Conservation (phyloP, 2,797 vertebrate genomes). For the Macropodus opercularis region DNA sequence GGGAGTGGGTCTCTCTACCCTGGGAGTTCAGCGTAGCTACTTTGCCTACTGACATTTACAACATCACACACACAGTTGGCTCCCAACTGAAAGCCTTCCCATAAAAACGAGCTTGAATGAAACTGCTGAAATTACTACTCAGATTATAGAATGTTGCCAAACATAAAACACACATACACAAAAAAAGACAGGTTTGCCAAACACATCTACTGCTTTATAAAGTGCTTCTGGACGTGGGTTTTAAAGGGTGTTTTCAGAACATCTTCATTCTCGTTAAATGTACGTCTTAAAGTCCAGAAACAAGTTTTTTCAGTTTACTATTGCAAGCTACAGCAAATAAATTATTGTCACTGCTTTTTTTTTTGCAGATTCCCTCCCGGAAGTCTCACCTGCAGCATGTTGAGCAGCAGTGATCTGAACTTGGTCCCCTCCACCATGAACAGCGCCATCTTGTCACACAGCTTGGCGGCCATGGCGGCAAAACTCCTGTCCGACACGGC, state of each 20-base stretch:
- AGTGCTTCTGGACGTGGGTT: neutral
- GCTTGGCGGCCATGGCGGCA: conserved; percentile 91
- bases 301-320: too few species aligned
- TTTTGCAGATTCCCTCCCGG: too few species aligned
- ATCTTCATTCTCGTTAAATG: neutral
- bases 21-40: conserved; percentile 56
- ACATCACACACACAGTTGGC: conserved; percentile 35
- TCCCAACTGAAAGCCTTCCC: conserved; percentile 29
- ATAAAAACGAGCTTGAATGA: conserved; percentile 2
- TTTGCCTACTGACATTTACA: conserved; percentile 64
- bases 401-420: conserved; percentile 96
- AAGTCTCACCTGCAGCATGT: conserved; percentile 91
- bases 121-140: conserved; percentile 17
- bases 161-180: neutral
- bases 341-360: too few species aligned
- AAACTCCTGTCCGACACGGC: conserved; percentile 94
- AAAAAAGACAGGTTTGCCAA: neutral
- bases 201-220: neutral
- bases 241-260: neutral
- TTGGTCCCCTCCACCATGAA: conserved; percentile 99
- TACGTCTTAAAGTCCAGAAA: neutral
- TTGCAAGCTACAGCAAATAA: too few species aligned
- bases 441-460: conserved; percentile 97
- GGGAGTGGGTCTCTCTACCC: conserved; percentile 21
- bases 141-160: conserved; percentile 14